A percentile compares a stretch with the other conserved stretches of the same genome.
Evolutionary conservation across 2,797 vertebrate genomes (phyloP).

Genomic region (Melanotaenia boesemani): DNA sequence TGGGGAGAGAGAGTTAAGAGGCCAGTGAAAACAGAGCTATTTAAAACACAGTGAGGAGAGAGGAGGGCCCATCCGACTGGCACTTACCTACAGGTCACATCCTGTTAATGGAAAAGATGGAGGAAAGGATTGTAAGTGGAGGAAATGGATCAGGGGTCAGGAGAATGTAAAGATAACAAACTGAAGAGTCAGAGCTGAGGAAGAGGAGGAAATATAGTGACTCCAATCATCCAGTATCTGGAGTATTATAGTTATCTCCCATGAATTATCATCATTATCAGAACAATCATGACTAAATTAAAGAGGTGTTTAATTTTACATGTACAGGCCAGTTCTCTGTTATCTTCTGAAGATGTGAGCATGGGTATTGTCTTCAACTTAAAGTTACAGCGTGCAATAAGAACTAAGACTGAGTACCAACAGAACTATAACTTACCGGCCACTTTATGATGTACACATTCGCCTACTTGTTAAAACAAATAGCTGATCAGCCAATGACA

Average conservation of each 20-base stretch:
- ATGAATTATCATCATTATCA: not conserved
- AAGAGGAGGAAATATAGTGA: not conserved
- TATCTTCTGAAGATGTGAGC: not conserved
- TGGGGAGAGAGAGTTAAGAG: constrained; percentile 42
- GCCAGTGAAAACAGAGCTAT: constrained; percentile 60
- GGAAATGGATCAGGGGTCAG: constrained; percentile 39
- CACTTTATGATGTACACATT: no score
- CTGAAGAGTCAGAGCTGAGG: constrained; percentile 1
- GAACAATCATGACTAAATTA: not conserved
- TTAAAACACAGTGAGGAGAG: constrained; percentile 65
- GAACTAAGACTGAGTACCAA: no score
- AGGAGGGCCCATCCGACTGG: constrained; percentile 51
- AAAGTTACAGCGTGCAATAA: no score
- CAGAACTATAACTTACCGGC: no score
- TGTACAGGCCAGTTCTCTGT: not conserved
- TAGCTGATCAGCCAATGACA: no score
- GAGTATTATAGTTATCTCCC: not conserved
- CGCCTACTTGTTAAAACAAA: no score
- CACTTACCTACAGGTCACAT: constrained; percentile 69
- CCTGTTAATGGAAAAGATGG: constrained; percentile 72
- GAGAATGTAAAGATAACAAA: constrained; percentile 31
- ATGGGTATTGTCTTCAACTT: no score
- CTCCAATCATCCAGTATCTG: not conserved
- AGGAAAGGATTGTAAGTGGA: constrained; percentile 35
- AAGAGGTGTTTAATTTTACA: not conserved